phyloP scores from a whole-genome alignment of 2,113 vertebrate species.

The Oceanodroma tethys region DNA sequence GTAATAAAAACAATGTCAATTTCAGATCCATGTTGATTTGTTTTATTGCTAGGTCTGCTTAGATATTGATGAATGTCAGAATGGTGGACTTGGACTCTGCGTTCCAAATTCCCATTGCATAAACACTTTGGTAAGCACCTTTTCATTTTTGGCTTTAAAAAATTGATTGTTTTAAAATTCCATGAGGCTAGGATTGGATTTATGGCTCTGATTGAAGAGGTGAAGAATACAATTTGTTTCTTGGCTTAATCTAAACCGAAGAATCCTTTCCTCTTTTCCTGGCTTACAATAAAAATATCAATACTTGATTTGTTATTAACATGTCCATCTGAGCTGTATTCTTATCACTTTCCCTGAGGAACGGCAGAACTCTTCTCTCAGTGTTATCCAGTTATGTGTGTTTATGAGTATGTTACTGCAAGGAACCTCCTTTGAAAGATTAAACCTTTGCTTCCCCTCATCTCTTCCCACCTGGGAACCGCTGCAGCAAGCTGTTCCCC shows the following conservation, averaged over 20 bases:
- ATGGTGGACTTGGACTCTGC: slow-evolving; percentile 82
- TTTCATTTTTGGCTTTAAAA: not conserved
- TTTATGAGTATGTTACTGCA: not conserved
- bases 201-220: not conserved
- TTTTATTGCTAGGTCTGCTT: slow-evolving; percentile 68
- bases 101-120: slow-evolving; percentile 87
- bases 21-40: not conserved
- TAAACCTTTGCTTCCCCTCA: not conserved
- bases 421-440: not conserved
- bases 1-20: too few relatives aligned
- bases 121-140: slow-evolving; percentile 86
- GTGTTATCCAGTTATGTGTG: not conserved
- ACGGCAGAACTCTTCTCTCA: not conserved
- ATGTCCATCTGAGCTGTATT: not conserved
- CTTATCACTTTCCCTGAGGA: not conserved
- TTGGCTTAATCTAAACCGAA: not conserved
- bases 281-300: not conserved
- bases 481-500: not conserved
- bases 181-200: not conserved
- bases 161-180: not conserved
- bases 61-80: slow-evolving; percentile 90
- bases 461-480: not conserved
- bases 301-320: not conserved
- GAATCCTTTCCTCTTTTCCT: not conserved
- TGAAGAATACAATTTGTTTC: not conserved